Conservation (phyloP, 2,113 vertebrate genomes). For the Cephalopterus ornatus region DNA sequence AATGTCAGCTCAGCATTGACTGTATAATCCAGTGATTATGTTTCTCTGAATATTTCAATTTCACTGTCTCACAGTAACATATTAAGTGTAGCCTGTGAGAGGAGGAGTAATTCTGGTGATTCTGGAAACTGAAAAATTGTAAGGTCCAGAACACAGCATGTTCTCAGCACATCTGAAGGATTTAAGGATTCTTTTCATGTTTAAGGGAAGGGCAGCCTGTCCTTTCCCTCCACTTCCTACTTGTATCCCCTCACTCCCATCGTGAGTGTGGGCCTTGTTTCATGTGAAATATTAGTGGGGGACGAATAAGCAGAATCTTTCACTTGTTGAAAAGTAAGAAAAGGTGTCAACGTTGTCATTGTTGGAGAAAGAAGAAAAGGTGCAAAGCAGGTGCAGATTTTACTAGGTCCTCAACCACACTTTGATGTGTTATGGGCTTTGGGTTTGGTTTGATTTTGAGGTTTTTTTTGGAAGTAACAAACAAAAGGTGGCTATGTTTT, state of each 20-base stretch:
- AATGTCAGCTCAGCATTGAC: background rate
- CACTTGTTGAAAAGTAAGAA: background rate
- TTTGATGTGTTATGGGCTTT: background rate
- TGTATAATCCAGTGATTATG: background rate
- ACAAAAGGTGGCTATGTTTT: conserved; percentile 1
- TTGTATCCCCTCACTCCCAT: background rate
- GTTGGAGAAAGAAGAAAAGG: background rate
- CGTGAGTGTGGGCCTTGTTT: background rate
- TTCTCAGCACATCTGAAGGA: background rate
- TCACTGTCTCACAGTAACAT: background rate
- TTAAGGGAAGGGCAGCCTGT: background rate
- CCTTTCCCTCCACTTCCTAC: background rate
- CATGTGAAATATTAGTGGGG: background rate
- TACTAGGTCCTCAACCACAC: background rate
- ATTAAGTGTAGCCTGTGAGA: background rate
- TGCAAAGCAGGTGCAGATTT: background rate
- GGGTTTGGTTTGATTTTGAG: background rate
- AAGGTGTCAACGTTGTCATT: background rate
- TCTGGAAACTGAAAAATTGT: background rate
- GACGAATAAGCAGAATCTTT: background rate
- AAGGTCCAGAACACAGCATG: background rate
- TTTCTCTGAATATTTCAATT: background rate
- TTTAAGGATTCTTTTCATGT: background rate
- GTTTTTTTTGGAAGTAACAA: conserved; percentile 42
- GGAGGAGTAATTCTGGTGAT: background rate